Base-by-base conservation (phyloP, 2,888 invertebrate species). In the Ptychoptera contaminata region DNA sequence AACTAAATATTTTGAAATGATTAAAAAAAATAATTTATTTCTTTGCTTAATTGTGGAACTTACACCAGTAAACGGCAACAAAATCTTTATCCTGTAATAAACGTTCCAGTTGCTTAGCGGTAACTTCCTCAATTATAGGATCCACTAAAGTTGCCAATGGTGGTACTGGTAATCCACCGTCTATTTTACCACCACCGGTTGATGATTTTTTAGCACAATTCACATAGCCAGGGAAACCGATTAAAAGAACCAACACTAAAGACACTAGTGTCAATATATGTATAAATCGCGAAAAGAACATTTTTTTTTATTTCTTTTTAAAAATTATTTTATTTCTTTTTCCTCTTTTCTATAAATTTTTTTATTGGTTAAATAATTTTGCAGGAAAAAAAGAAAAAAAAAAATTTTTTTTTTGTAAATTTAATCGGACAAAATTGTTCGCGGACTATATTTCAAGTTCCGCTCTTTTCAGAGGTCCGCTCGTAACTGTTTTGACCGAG, bases 61-160 rank as follows among this genome's bases (percentile, higher is more conserved):
- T 83, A 91, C 90, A 91, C 87, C 90, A 91, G 72, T 84, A 90
- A 70, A 90, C 90, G 66, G 90, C 90, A 67, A 91, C 87, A 74
- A 84, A 88, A 72, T 88, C 88, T 77, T 88, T 87, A 58, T 87
- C 86, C 68, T 80, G 77, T 66, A 91, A 77, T 59, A 88, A 76
- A 65, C 84, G 79, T 66, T 88, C 90, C 71, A 90, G 77, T 71
- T 88, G 86, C 70, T 88, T 90, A 65, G 85, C 80, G 69, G 84
- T 86, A 72, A 90, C 87, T 73, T 90, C 88, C 71, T 90, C 88
- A 73, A 90, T 90, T 71, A 84, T 80, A 66, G 86, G 77, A 62
- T 82, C 82, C 57, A 61, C 59, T 56, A 69, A 69, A 50, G 39
- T 44, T 53, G 62, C 55, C 55, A 61, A 57, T 55, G 62, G 65